Evolutionary conservation across 2,888 invertebrate genomes (phyloP).

Genomic region (Coecobrya sp.): DNA sequence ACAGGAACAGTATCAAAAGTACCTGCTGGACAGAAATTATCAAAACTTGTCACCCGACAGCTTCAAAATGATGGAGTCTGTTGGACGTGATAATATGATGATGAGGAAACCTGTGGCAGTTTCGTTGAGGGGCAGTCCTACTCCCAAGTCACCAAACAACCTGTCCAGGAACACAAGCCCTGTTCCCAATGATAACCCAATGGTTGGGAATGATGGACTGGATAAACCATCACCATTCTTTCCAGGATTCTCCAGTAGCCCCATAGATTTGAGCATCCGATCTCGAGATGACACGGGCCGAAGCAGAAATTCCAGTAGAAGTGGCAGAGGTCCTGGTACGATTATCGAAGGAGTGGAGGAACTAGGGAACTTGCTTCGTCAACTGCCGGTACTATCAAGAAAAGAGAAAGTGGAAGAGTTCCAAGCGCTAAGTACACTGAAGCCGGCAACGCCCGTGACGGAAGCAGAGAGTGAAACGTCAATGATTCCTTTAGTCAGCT

Average conservation of each 20-base stretch:
- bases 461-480: slow-evolving; percentile 72
- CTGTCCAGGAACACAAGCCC: background rate
- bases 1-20: slow-evolving; percentile 41
- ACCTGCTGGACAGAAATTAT: slow-evolving; percentile 11
- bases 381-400: slow-evolving; percentile 56
- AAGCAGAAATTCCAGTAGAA: background rate
- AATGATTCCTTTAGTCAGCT: slow-evolving; percentile 68
- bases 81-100: background rate
- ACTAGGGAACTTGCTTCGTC: slow-evolving; percentile 53
- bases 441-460: slow-evolving; percentile 14
- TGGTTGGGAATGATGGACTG: background rate
- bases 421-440: background rate
- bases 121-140: background rate
- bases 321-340: no score
- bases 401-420: slow-evolving; percentile 73
- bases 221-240: slow-evolving; percentile 47
- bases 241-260: slow-evolving; percentile 12
- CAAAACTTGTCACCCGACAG: background rate
- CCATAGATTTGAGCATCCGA: slow-evolving; percentile 35
- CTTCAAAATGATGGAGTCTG: slow-evolving; percentile 17
- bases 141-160: background rate
- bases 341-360: slow-evolving; percentile 24
- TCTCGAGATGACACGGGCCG: no score
- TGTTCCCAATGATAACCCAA: background rate
- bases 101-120: slow-evolving; percentile 59